Conservation (phyloP, 2,797 vertebrate species). For the Glyptemys insculpta region DNA sequence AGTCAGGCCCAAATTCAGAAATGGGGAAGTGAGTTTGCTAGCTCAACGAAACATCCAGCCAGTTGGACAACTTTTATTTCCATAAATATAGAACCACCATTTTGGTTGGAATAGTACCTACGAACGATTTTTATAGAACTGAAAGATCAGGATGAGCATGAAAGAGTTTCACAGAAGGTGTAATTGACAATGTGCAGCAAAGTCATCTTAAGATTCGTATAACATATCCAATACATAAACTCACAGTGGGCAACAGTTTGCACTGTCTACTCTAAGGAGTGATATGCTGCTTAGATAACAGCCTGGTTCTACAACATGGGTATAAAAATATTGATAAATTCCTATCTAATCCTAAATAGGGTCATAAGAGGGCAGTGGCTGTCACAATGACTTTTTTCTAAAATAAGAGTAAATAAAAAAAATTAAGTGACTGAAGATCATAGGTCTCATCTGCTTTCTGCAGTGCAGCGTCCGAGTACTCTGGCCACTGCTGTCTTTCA, state of each 20-base stretch:
- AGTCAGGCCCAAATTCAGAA: neutral
- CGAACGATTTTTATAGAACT: neutral
- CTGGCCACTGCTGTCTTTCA: neutral
- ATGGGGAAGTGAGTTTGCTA: constrained; percentile 19
- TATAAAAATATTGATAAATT: neutral
- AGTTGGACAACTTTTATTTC: neutral
- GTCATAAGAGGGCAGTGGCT: neutral
- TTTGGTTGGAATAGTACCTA: neutral
- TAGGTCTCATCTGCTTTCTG: neutral
- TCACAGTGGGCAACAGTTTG: neutral
- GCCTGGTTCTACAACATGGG: neutral
- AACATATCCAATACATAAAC: neutral
- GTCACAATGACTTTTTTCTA: too few relatives aligned
- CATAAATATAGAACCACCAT: neutral
- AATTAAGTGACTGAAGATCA: neutral
- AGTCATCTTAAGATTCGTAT: neutral
- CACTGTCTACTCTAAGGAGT: neutral
- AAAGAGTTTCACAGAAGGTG: neutral
- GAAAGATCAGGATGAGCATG: neutral
- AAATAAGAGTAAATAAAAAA: neutral
- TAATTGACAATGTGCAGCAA: neutral
- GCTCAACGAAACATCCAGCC: neutral
- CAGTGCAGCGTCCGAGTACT: neutral
- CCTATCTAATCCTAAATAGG: neutral
- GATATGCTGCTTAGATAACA: neutral